Conservation (phyloP, 2,888 invertebrate species). For the Leptopterna dolabrata region DNA sequence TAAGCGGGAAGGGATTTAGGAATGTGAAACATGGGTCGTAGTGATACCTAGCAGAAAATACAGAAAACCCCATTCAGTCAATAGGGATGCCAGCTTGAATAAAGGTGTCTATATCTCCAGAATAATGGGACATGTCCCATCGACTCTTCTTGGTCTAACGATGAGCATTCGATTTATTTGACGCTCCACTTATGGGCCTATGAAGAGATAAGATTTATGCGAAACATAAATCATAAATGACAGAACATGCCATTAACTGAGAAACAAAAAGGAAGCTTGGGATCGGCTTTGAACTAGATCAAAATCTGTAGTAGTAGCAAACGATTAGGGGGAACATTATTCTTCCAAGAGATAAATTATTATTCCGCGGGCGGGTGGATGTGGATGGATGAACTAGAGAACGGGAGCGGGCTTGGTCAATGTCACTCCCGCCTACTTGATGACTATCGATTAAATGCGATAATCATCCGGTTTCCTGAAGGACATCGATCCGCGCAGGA, state of each 20-base stretch:
- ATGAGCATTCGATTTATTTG: too few species aligned
- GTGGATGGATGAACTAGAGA: background rate
- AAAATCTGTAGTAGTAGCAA: background rate
- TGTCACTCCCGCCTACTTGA: constrained; percentile 25
- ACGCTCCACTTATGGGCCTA: too few species aligned
- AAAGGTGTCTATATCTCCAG: too few species aligned
- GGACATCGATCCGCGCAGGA: background rate
- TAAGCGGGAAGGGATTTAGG: too few species aligned
- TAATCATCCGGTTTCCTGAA: constrained; percentile 8
- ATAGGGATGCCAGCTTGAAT: too few species aligned
- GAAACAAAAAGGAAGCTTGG: background rate
- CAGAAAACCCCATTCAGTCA: too few species aligned
- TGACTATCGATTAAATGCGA: constrained; percentile 1
- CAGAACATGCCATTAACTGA: background rate
- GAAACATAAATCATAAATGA: background rate
- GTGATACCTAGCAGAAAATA: too few species aligned
- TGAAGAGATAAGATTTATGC: too few species aligned
- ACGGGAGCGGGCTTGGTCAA: constrained; percentile 2
- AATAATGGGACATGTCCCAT: too few species aligned
- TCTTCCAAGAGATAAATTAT: background rate
- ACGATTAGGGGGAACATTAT: background rate
- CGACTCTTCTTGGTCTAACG: too few species aligned
- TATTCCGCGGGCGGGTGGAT: background rate
- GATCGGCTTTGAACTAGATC: background rate
- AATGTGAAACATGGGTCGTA: too few species aligned